Conservation (phyloP, 2,113 vertebrate genomes). For the Calidris pugnax region DNA sequence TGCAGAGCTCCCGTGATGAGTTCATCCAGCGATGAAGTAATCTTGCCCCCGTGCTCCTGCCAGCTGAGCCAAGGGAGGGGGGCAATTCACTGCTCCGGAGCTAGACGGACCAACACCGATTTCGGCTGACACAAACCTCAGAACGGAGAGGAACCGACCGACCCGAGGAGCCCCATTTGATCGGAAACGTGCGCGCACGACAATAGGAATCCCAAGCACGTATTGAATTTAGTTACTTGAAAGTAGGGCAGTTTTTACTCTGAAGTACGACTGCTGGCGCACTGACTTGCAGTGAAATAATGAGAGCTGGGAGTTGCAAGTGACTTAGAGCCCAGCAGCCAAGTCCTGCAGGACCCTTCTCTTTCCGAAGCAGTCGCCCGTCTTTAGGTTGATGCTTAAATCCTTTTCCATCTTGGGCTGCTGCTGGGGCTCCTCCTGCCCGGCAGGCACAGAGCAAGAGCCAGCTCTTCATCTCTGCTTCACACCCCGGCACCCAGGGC, state of each 20-base stretch:
- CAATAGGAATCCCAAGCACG: neutral
- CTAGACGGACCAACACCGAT: neutral
- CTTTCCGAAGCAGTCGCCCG: neutral
- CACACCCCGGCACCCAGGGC: neutral
- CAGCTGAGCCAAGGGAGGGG: neutral
- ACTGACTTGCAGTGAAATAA: constrained; percentile 37
- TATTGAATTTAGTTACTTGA: neutral
- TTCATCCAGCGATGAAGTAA: constrained; percentile 3
- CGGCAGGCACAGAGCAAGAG: neutral
- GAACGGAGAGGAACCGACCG: neutral
- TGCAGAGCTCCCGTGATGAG: neutral
- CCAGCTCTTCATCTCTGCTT: neutral
- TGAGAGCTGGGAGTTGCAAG: constrained; percentile 20
- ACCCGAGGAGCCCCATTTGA: accelerated
- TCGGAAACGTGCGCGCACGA: accelerated
- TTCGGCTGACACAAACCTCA: accelerated
- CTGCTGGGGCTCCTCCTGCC: neutral
- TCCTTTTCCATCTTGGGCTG: neutral
- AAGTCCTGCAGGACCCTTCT: neutral
- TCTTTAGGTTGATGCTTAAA: neutral
- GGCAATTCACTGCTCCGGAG: neutral
- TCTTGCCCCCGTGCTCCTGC: neutral
- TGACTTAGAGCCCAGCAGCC: neutral
- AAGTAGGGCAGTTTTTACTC: constrained; percentile 47
- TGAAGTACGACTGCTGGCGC: neutral